A percentile compares a stretch with the other conserved stretches of the same genome.
Evolutionary conservation across 2,888 invertebrate species (phyloP).

Genomic region (Dyspetes luteomarginatus): DNA sequence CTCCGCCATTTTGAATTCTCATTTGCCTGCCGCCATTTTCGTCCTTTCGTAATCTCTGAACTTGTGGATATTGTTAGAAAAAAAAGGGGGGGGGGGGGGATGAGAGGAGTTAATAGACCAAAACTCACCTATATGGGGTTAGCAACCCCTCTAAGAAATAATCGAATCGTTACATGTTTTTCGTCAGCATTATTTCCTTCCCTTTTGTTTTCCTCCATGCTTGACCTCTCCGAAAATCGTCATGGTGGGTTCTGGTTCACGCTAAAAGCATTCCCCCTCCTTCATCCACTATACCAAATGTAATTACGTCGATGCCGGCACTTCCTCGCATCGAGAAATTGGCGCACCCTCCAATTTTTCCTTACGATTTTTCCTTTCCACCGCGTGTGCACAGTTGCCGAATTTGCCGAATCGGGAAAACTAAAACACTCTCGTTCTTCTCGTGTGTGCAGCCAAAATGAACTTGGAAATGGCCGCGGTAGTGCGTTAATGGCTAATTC

Average conservation of each 20-base stretch:
- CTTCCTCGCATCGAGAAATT: constrained; percentile 31
- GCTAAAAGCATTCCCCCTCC: constrained; percentile 80
- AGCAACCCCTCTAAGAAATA: constrained; percentile 5
- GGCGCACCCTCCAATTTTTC: constrained; percentile 12
- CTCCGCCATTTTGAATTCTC: too few species aligned
- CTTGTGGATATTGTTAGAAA: too few species aligned
- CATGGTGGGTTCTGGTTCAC: constrained; percentile 44
- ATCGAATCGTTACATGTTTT: constrained; percentile 35
- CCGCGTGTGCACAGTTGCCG: not conserved
- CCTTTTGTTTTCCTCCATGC: constrained; percentile 16
- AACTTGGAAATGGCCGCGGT: constrained; percentile 69
- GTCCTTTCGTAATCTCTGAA: too few species aligned
- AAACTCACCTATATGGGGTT: not conserved
- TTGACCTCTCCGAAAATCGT: constrained; percentile 29
- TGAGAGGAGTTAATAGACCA: too few species aligned
- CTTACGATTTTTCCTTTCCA: not conserved
- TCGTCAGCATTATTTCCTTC: constrained; percentile 32
- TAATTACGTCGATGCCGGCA: constrained; percentile 74
- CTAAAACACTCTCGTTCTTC: constrained; percentile 3
- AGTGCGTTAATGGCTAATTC: constrained; percentile 52
- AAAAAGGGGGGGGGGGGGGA: too few species aligned
- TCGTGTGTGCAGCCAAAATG: constrained; percentile 67
- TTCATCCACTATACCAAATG: too few species aligned
- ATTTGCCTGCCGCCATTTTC: too few species aligned
- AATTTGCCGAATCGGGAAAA: constrained; percentile 48